Percentiles rank a stretch among this genome's conserved stretches.
phyloP scores from a whole-genome alignment of 2,888 invertebrate species.

The Adela reaumurella region DNA sequence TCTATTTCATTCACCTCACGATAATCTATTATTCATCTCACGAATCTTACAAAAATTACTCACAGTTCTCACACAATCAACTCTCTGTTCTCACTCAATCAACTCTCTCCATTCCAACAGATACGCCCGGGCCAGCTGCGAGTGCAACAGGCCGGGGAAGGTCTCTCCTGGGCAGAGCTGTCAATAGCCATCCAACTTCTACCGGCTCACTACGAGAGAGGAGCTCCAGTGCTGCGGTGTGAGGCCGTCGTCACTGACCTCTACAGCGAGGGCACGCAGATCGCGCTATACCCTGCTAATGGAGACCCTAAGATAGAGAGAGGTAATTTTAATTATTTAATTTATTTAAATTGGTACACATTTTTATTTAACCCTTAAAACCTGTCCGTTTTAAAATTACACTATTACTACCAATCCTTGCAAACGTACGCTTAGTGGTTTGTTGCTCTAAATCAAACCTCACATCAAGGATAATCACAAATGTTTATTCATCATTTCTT shows the following conservation, averaged over 20 bases:
- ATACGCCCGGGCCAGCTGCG: constrained; percentile 42
- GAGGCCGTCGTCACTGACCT: constrained; percentile 61
- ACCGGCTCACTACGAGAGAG: constrained; percentile 61
- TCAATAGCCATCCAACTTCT: constrained; percentile 57
- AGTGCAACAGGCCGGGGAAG: constrained; percentile 40
- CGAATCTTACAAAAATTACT: background rate
- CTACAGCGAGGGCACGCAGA: constrained; percentile 57
- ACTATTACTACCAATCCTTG: no score
- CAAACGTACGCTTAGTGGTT: no score
- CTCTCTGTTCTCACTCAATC: no score
- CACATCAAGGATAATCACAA: no score
- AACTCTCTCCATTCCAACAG: constrained; percentile 26
- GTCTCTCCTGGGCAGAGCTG: constrained; percentile 58
- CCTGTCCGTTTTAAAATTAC: no score
- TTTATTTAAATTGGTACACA: no score
- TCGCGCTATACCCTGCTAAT: constrained; percentile 60
- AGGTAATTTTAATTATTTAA: no score
- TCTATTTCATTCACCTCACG: no score
- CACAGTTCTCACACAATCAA: constrained; percentile 2
- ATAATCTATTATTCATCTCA: background rate
- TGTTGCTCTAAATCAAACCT: no score
- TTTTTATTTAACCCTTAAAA: no score
- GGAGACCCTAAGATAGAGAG: constrained; percentile 69
- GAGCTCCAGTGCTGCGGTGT: constrained; percentile 63
- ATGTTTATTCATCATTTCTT: no score